Evolutionary conservation across 2,113 vertebrate species (phyloP), one percentile per base, ranked within the genome.

Genomic region (Oxyura jamaicensis): DNA sequence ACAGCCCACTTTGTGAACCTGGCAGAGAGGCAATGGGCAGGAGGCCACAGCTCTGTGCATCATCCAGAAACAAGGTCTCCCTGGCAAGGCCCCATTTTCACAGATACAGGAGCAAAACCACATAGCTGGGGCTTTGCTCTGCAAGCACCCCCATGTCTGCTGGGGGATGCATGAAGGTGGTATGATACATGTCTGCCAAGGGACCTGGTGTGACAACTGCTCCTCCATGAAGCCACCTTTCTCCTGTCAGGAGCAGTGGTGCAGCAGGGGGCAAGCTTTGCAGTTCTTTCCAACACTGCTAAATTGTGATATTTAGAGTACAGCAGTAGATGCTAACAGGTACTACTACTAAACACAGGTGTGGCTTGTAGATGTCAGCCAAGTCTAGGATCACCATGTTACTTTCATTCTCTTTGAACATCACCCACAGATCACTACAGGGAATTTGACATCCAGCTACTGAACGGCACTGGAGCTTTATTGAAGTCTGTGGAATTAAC

Each of bases 141-240:
- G 33, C 4, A 26, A 15, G 7, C 23, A 22, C 3, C 13, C 28
- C 28, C 65, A 33, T 13, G 74, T 18, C 67, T 69, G 1, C 65
- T 22, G 15, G 55, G 33, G 39, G 36, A 16, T 4, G 36, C 59
- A 19, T 33, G 42, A 20, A 36, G 20, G 39, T 46, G 48, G 42
- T 0, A 5, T 0, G 25, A 0, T 10, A 17, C 0, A 4, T 14
- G 33, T 36, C 59, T 69, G 85, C 39, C 48, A 55, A 4, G 21
- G 4, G 42, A 81, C 69, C 19, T 20, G 7, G 25, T 5, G 42
- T 11, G 77, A 63, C 39, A 58, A 10, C 33, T 11, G 22, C 23
- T 71, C 56, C 79, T 15, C 16, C n/a, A n/a, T 33, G 66, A 67
- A 83, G 67, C 41, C 82, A 71, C 28, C 67, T 26, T 65, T 8